These are phyloP conservation scores for Gymnarchus niloticus DNA, from an alignment of 2,113 vertebrate genomes.

Conservation along the genomic window DNA sequence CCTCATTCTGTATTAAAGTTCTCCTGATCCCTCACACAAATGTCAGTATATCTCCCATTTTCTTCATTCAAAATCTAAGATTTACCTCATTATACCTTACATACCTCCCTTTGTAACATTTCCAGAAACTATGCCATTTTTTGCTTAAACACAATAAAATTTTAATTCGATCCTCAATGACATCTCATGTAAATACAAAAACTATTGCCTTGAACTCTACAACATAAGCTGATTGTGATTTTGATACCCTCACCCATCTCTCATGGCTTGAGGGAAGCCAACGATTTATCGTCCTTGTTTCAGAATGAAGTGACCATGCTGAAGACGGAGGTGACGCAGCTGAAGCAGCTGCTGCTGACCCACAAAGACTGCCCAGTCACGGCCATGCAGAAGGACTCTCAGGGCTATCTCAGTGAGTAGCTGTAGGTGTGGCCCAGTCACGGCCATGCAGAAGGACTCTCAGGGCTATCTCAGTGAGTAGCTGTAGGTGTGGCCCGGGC, in stretches of 20 bases:
- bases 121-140: too few relatives aligned
- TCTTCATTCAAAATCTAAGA: neutral
- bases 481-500: slow-evolving; percentile 70
- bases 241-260: neutral
- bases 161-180: too few relatives aligned
- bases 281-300: slow-evolving; percentile 33
- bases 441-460: slow-evolving; percentile 88
- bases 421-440: slow-evolving; percentile 75
- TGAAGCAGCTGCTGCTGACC: slow-evolving; percentile 93
- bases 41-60: neutral
- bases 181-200: too few relatives aligned
- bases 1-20: neutral
- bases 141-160: too few relatives aligned
- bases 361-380: slow-evolving; percentile 99
- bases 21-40: too few relatives aligned
- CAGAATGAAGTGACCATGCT: slow-evolving; percentile 95
- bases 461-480: slow-evolving; percentile 96
- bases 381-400: slow-evolving; percentile 88
- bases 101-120: too few relatives aligned
- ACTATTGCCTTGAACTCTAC: too few relatives aligned
- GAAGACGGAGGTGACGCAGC: slow-evolving; percentile 94
- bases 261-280: neutral
- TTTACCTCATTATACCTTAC: neutral
- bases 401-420: slow-evolving; percentile 94
- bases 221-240: too few relatives aligned